Evolutionary conservation across 1,140 invertebrate genomes (phyloP).

Genomic region (Heliconius melpomene): DNA sequence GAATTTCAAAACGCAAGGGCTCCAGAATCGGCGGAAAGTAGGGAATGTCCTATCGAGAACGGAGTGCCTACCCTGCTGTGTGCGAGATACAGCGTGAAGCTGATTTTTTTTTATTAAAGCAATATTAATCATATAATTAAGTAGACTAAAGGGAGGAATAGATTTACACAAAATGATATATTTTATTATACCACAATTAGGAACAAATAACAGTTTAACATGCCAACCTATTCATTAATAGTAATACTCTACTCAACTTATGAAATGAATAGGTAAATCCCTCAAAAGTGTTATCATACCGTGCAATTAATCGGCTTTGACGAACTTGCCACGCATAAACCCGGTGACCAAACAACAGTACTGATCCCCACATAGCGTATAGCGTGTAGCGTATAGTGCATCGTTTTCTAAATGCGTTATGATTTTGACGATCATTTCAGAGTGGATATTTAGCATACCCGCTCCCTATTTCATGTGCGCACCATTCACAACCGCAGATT

Average conservation of each 20-base stretch:
- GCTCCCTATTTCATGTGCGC: slow-evolving; percentile 54
- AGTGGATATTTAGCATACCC: slow-evolving; percentile 55
- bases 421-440: slow-evolving; percentile 61
- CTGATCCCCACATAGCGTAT: slow-evolving; percentile 46
- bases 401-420: slow-evolving; percentile 60
- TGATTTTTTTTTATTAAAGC: too few species aligned
- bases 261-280: slow-evolving; percentile 39
- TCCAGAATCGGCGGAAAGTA: too few species aligned
- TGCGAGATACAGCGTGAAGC: too few species aligned
- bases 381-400: slow-evolving; percentile 46
- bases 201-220: neutral
- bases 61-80: too few species aligned
- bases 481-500: slow-evolving; percentile 63
- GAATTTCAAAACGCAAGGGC: too few species aligned
- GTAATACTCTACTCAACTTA: neutral
- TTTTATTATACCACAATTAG: neutral
- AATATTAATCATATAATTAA: too few species aligned
- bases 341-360: slow-evolving; percentile 45
- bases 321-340: slow-evolving; percentile 52
- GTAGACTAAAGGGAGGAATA: too few species aligned
- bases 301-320: slow-evolving; percentile 62
- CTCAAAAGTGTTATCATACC: slow-evolving; percentile 44
- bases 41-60: too few species aligned
- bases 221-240: neutral
- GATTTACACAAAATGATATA: too few species aligned